phyloP scores from a whole-genome alignment of 2,797 vertebrate species.

The Rhinatrema bivittatum region DNA sequence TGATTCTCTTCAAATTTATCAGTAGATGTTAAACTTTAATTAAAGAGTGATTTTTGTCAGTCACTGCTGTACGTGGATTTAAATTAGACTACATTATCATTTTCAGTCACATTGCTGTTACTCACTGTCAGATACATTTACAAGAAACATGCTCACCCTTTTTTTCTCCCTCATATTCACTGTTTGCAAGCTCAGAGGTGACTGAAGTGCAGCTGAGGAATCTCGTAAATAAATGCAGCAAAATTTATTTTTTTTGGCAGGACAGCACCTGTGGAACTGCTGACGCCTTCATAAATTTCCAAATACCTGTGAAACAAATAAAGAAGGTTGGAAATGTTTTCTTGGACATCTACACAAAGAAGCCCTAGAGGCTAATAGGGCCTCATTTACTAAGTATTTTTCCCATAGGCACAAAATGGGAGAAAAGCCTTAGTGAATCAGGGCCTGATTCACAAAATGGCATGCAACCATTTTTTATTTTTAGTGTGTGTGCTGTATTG shows the following conservation, averaged over 20 bases:
- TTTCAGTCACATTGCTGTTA: slow-evolving; percentile 25
- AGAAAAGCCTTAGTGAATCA: too few species aligned
- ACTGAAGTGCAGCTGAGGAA: not conserved
- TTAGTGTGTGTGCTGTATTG: too few species aligned
- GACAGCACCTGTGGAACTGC: not conserved
- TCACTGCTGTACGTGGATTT: slow-evolving; percentile 10
- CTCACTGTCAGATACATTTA: slow-evolving; percentile 2
- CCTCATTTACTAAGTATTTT: too few species aligned
- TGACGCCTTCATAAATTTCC: not conserved
- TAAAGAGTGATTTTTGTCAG: slow-evolving; percentile 21
- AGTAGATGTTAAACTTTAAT: slow-evolving; percentile 28
- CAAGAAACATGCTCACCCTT: slow-evolving; percentile 7
- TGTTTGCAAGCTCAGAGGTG: not conserved
- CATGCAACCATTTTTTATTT: too few species aligned
- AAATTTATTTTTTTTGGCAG: not conserved
- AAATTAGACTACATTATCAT: slow-evolving; percentile 18
- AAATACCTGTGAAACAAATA: not conserved
- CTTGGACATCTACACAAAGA: too few species aligned
- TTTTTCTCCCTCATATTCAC: slow-evolving; percentile 1
- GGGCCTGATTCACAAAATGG: too few species aligned
- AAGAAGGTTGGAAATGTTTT: not conserved
- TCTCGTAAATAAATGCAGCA: not conserved
- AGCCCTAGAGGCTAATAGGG: too few species aligned
- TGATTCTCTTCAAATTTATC: slow-evolving; percentile 26
- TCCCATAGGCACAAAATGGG: too few species aligned